These are phyloP conservation scores for Tuberolachnus salignus DNA, from an alignment of 2,888 invertebrate species.

Conservation along the genomic window DNA sequence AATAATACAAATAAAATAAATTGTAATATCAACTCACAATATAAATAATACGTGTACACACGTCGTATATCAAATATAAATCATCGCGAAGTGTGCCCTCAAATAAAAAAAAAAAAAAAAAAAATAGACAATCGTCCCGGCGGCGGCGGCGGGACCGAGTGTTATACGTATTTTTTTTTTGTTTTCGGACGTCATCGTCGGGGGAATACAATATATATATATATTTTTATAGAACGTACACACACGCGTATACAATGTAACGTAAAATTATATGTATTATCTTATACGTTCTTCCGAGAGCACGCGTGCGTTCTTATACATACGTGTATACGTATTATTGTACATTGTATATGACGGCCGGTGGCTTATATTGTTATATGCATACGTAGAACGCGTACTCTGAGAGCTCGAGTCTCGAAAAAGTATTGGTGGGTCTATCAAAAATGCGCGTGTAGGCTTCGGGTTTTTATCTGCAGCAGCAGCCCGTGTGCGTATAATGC, in stretches of 20 bases:
- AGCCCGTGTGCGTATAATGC: background rate
- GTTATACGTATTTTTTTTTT: constrained; percentile 3
- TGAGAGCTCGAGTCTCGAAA: constrained; percentile 3
- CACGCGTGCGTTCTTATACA: constrained; percentile 26
- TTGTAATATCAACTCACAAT: background rate
- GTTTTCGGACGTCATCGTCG: background rate
- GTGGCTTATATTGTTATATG: constrained; percentile 9
- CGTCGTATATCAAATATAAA: background rate
- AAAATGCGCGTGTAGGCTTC: background rate
- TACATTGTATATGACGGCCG: background rate
- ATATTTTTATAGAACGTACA: constrained; percentile 1
- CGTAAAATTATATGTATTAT: background rate
- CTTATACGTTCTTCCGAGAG: background rate
- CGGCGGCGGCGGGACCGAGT: background rate
- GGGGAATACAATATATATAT: too few relatives aligned
- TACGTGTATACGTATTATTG: too few relatives aligned
- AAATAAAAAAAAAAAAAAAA: too few relatives aligned
- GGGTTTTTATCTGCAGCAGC: background rate
- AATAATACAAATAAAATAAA: too few relatives aligned
- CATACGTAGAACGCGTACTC: too few relatives aligned
- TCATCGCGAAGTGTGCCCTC: constrained; percentile 15
- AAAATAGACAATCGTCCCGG: background rate
- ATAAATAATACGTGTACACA: background rate
- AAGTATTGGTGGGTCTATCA: background rate
- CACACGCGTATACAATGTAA: background rate